Evolutionary conservation across 2,888 invertebrate species (phyloP).

Genomic region (Reticulitermes lucifugus): DNA sequence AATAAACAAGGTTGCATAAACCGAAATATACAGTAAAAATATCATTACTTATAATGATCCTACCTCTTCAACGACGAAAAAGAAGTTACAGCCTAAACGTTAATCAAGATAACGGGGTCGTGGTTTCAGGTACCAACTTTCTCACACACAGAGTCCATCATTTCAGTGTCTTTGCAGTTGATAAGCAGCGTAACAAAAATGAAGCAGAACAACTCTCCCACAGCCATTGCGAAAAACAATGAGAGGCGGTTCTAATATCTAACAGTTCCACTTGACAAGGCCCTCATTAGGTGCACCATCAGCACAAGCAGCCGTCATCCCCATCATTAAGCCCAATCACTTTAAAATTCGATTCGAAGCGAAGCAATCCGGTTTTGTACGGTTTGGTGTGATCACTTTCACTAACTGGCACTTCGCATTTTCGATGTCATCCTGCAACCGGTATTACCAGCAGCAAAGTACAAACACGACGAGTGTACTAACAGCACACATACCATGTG

Average conservation of each 20-base stretch:
- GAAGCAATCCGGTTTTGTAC: background rate
- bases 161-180: background rate
- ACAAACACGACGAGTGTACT: too few relatives aligned
- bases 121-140: too few relatives aligned
- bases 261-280: conserved; percentile 4
- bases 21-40: too few relatives aligned
- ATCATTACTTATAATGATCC: too few relatives aligned
- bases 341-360: background rate
- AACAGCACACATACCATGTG: too few relatives aligned
- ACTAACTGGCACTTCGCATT: background rate
- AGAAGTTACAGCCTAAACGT: too few relatives aligned
- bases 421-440: too few relatives aligned
- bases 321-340: background rate
- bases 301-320: background rate
- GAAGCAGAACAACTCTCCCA: background rate
- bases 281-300: background rate
- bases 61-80: too few relatives aligned
- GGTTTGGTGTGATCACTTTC: conserved; percentile 11
- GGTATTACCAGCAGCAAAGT: too few relatives aligned
- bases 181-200: background rate
- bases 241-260: background rate
- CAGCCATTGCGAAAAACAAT: background rate
- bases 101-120: too few relatives aligned
- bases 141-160: too few relatives aligned
- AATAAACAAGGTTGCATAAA: too few relatives aligned